Conservation (phyloP, 1,140 invertebrate genomes). For the Portunus trituberculatus region DNA sequence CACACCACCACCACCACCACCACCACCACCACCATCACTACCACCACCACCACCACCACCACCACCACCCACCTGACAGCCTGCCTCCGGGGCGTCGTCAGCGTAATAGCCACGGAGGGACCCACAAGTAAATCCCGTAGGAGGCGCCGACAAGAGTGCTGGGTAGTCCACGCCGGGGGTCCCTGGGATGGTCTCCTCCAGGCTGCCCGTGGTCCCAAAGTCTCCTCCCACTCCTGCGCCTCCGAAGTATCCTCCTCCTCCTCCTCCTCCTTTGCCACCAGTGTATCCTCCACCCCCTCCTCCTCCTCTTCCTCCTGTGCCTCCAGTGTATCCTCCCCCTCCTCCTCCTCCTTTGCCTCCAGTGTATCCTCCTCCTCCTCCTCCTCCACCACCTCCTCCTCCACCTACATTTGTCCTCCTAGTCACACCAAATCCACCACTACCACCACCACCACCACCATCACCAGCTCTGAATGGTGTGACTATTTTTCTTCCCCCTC, state of each 20-base stretch:
- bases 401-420: neutral
- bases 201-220: neutral
- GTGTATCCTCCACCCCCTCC: neutral
- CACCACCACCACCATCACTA: neutral
- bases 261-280: neutral
- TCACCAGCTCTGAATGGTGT: too few relatives aligned
- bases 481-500: too few relatives aligned
- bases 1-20: too few relatives aligned
- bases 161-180: slow-evolving; percentile 55
- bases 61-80: neutral
- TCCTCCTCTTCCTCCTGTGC: neutral
- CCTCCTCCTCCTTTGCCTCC: neutral
- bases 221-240: neutral
- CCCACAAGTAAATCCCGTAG: slow-evolving; percentile 40
- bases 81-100: neutral
- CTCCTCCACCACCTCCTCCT: neutral
- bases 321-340: neutral
- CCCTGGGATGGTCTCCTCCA: neutral
- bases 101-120: slow-evolving; percentile 45
- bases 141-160: neutral
- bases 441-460: neutral
- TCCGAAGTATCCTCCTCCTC: neutral
- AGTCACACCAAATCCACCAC: neutral
- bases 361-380: neutral
- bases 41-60: too few relatives aligned